phyloP scores from a whole-genome alignment of 92 coral and sea anemone genomes.

The Phenganax marumi region DNA sequence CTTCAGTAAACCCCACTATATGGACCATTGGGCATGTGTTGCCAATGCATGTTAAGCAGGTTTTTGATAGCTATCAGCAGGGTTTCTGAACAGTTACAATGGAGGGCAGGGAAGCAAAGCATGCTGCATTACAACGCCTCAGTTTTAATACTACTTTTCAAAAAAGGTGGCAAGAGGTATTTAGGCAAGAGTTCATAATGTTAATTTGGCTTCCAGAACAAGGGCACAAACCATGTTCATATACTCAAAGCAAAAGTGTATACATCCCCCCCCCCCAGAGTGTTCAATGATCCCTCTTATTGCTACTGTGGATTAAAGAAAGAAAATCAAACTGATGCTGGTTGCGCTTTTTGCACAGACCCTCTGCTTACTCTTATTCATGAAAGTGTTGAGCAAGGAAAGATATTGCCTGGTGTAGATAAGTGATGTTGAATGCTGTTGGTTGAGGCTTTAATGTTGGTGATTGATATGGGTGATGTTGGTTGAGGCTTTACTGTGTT shows the following conservation, averaged over 20 bases:
- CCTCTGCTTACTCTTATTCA: conserved; percentile 38
- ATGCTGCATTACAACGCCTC: conserved; percentile 57
- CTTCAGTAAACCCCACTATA: conserved; percentile 60
- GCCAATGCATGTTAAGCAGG: conserved; percentile 57
- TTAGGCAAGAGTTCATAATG: conserved; percentile 74
- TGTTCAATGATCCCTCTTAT: conserved; percentile 48
- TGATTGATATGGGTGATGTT: no score
- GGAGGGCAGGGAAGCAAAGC: conserved; percentile 73
- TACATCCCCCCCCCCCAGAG: conserved; percentile 60
- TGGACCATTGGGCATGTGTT: conserved; percentile 67
- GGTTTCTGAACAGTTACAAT: conserved; percentile 65
- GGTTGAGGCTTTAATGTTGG: not conserved
- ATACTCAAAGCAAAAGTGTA: conserved; percentile 51
- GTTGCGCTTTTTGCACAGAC: conserved; percentile 62
- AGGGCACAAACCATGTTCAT: conserved; percentile 54
- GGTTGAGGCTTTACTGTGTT: not conserved
- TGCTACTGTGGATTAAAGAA: conserved; percentile 71
- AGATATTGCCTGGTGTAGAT: conserved; percentile 49
- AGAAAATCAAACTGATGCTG: conserved; percentile 46
- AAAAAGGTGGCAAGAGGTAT: conserved; percentile 61
- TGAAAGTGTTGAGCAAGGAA: conserved; percentile 40
- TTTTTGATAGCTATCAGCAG: conserved; percentile 54
- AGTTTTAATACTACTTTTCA: conserved; percentile 63
- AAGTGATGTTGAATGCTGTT: not conserved
- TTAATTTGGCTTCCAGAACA: conserved; percentile 75